Evolutionary conservation across 2,113 vertebrate genomes (phyloP).

Genomic region (Syrrhaptes paradoxus): DNA sequence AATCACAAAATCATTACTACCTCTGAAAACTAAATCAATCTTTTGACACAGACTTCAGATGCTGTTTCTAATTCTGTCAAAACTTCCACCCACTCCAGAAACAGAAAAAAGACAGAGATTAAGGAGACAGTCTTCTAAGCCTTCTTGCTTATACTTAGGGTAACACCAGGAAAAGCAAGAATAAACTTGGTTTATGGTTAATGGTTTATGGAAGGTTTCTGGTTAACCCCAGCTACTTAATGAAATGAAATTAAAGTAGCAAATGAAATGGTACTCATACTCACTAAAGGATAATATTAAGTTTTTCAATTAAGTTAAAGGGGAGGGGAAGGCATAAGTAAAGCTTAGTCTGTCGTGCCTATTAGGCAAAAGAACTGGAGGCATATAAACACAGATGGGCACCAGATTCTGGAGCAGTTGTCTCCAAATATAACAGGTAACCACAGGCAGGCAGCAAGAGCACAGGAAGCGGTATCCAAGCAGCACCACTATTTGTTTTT

Average conservation of each 20-base stretch:
- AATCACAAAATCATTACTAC: background rate
- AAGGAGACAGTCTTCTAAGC: background rate
- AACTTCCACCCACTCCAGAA: background rate
- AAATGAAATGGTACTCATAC: background rate
- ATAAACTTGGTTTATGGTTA: background rate
- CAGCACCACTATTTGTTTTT: background rate
- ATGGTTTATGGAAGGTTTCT: background rate
- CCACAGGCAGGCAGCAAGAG: fast-evolving
- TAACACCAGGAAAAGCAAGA: background rate
- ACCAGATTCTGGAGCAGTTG: background rate
- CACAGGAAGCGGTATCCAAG: background rate
- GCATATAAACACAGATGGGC: background rate
- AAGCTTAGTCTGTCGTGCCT: background rate
- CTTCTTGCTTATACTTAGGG: background rate
- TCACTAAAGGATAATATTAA: background rate
- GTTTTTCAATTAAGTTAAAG: background rate
- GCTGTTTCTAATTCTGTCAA: background rate
- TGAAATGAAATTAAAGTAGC: background rate
- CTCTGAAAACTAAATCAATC: background rate
- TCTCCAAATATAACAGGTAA: background rate
- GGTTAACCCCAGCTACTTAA: background rate
- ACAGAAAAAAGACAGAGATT: background rate
- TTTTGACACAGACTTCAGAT: background rate
- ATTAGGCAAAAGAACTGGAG: background rate
- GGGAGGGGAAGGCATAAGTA: background rate